Base-by-base conservation (phyloP, 1,140 invertebrate species). In the Drosophila suzukii region DNA sequence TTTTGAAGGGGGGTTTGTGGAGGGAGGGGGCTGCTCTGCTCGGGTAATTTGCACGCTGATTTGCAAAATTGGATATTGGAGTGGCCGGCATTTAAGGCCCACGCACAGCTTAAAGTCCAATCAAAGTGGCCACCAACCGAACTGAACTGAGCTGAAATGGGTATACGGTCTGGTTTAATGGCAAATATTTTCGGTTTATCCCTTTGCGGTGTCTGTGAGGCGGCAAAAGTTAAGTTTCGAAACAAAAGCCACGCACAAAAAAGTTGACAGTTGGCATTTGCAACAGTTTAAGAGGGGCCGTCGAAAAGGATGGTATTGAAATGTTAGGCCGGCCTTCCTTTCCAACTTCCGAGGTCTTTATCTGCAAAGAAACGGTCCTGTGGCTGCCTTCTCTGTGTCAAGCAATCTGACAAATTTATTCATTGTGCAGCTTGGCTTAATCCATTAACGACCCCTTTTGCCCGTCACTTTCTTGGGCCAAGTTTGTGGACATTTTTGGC, bases 31-130 rank as follows among this genome's bases (percentile, higher is more conserved):
- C 50, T 53, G 66, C 43, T 58, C 50, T 51, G 61, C 59, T 51
- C 58, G 71, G 80, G 83, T 81, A 89, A 88, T 89, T 88, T 88
- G 84, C 62, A 89, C 73, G 79, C 83, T 88, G 83, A 88, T 88
- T 88, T 89, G 81, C 75, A 88, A 88, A 88, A 86, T 85, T 72
- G 66, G 66, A 58, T 71, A 71, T 72, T 72, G 47, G 66, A 71
- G 51, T 58, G 68, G 67, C 43, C 54, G 67, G 63, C 44, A 50
- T 41, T 51, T 50, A 50, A 24, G 80, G 54, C 63, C 75, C 75
- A 67, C 27, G 15, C 58, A 43, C 30, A 36, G 34, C 63, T 71
- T 70, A 43, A 57, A 78, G 50, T 46, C 36, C 10, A 17, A 41
- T 56, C 27, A 41, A 56, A 65, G 62, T 59, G 57, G 50, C 50